Base-by-base conservation (phyloP, 2,888 invertebrate genomes). In the Nomada lathburiana region DNA sequence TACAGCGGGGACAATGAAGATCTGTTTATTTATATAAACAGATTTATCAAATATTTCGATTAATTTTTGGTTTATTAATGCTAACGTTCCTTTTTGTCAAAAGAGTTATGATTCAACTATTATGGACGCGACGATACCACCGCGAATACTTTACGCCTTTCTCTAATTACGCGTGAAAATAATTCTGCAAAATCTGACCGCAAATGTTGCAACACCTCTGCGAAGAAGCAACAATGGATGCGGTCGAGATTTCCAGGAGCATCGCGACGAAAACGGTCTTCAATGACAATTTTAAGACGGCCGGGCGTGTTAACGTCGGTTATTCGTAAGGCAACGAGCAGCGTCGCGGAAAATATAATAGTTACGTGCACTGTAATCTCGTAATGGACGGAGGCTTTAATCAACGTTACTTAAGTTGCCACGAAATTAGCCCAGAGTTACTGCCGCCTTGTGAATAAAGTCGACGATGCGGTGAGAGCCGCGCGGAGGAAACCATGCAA, bases 351-450 rank as follows among this genome's bases (percentile, higher is more conserved):
- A 50, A 44, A 64, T 44, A 44, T 55, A 72, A 72, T 44, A 16
- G 64, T 72, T 64, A 72, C 55, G 64, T 26, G 50, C 47, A 13
- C 29, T 57, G 74, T 67, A 74, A 74, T 74, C 67, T 50, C 74
- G 74, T 67, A 74, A 74, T 74, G 67, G 59, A 67, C 67, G 67
- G 59, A 5, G 18, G 74, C 50, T 74, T 74, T 74, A 67, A 74
- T 74, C 59, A 74, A 67, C 74, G 26, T 67, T 74, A 59, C 74
- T 67, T 59, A 67, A 74, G 47, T 47, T 59, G 74, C 67, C 74
- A 23, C 67, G 74, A 74, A 74, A 60, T 67, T 67, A 64, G 50
- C 67, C n/a, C n/a, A 20, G 20, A 60, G 60, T 70, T 52, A 10
- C 11, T 20, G 64, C 29, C 47, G 20, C 11, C 7, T 36, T 57